Evolutionary conservation across 2,797 vertebrate genomes (phyloP), one percentile per base, ranked within the genome.

Genomic region (Rhinichthys osculus): DNA sequence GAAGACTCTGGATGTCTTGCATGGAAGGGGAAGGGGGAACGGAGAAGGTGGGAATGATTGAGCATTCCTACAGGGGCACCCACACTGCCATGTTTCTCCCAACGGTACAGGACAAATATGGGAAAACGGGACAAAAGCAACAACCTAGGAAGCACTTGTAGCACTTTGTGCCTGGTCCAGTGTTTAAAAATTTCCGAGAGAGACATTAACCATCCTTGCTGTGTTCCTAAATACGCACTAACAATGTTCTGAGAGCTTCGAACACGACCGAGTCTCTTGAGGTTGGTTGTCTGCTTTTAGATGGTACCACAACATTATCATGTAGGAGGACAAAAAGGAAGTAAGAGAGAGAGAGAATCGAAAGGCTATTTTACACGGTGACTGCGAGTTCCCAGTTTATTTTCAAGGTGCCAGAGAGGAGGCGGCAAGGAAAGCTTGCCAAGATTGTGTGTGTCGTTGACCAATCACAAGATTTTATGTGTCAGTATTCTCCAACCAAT

Each of bases 231-330:
- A 77, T 35, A 52, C 66, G 71, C 64, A 71, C 27, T 44, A 78
- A 42, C 27, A 50, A 23, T 71, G 40, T 40, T 80, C 57, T 59
- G 69, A 76, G 35, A 78, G 54, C 69, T 59, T 40, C 3, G 66
- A 69, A 74, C 33, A 44, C 40, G 30, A 38, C 52, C n/a, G 23
- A 47, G 21, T 44, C 71, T 78, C 57, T 59, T 23, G 19, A 14
- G 74, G n/a, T 69, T 42, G 64, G 57, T 66, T 69, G 85, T 88
- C 89, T 90, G 89, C 87, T 89, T 89, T 89, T 89, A 89, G 89
- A 89, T 88, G 87, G 83, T 72, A 81, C 72, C 72, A 82, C 33
- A 86, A 77, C 81, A 85, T 35, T 83, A 62, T 77, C 78, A 83
- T 23, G 54, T 69, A 59, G 57, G 82, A 83, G 52, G 33, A 84